Base-by-base conservation (phyloP, 2,113 vertebrate genomes). In the Oryzias woworae region DNA sequence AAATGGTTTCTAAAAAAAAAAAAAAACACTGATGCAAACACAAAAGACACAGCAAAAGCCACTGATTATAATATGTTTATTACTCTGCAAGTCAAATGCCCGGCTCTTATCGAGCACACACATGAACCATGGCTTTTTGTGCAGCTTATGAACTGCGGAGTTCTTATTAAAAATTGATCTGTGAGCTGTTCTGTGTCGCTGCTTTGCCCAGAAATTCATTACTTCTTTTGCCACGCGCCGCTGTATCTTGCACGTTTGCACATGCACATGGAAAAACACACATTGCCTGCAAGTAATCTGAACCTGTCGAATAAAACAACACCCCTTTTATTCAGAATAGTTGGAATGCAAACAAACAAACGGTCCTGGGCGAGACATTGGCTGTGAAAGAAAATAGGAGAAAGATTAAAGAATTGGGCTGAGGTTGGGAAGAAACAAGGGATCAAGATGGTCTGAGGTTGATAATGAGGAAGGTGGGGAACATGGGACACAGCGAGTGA, bases 121-220 rank as follows among this genome's bases (percentile, higher is more conserved):
- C 71, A 62, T 52, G 2, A 61, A 54, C 66, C 72, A 53, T 67
- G 66, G 75, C 82, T 81, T 75, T 82, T 75, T 59, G 69, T 51
- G 54, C 72, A 75, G 84, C 84, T 85, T 86, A 83, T 75, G 87
- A 88, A 89, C 86, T 81, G 81, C 80, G 62, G 79, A 81, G 76
- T 77, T 87, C 87, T 89, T 91, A 92, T 92, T 92, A 92, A 91
- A 92, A 91, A 92, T 92, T 90, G 84, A 92, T 92, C 88, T 83
- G 70, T 88, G 87, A 91, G 91, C 90, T 91, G 91, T 87, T 87
- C 78, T 88, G 87, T 87, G 79, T 90, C 71, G 70, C 86, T 82
- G 89, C 83, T 84, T 78, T 26, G 60, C 83, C 78, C 78, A 92
- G 84, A 88, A 92, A 92, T 92, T 92, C 82, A 90, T 91, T 91